Percentiles rank a stretch among this genome's conserved stretches.
These are phyloP conservation scores for Arenaria interpres DNA, from an alignment of 2,113 vertebrate species.

Conservation along the genomic window DNA sequence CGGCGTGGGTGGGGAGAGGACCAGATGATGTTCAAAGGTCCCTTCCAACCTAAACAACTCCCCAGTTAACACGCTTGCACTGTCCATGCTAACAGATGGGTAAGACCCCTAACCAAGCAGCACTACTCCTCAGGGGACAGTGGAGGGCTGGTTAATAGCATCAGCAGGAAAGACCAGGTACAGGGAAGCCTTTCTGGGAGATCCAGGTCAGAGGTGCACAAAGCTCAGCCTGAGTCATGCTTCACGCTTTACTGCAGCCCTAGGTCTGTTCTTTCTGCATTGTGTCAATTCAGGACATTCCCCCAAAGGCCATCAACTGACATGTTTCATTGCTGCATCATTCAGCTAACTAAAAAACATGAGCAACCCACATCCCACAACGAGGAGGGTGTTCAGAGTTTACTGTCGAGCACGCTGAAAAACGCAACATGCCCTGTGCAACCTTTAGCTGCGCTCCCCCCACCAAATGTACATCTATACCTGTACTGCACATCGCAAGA, in stretches of 20 bases:
- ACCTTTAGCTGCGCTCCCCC: not conserved
- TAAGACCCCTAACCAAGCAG: not conserved
- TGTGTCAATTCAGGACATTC: constrained; percentile 35
- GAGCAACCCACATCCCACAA: not conserved
- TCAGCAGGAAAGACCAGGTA: not conserved
- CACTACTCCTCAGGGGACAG: not conserved
- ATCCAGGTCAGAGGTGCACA: not conserved
- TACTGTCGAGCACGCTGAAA: not conserved
- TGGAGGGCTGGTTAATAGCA: not conserved
- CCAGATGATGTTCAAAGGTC: not conserved
- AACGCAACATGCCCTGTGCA: not conserved
- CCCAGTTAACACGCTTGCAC: not conserved
- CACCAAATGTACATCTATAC: not conserved
- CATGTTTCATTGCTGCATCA: not conserved
- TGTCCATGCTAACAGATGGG: not conserved
- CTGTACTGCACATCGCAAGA: not conserved
- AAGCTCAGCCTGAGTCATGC: not conserved
- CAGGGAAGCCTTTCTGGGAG: not conserved
- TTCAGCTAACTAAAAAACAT: constrained; percentile 22
- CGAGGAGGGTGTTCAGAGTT: not conserved
- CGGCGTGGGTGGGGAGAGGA: not conserved
- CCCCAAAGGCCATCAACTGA: not conserved
- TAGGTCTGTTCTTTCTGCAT: not conserved
- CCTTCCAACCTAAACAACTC: not conserved
- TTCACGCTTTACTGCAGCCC: not conserved